Base-by-base conservation (phyloP, 2,888 invertebrate genomes). In the Lasioglossum villosulum region DNA sequence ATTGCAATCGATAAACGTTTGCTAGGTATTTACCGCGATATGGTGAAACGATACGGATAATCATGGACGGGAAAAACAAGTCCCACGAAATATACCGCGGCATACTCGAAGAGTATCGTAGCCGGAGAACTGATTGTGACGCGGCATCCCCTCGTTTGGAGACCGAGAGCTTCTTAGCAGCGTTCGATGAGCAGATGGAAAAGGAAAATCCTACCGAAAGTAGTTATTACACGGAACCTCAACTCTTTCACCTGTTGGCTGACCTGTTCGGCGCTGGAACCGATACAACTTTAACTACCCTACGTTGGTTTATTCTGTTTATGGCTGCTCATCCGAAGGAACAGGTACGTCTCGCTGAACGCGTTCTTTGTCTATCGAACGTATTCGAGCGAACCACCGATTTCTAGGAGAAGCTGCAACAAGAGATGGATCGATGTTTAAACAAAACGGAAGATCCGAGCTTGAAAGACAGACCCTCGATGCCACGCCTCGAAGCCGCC, bases 221-320 rank as follows among this genome's bases (percentile, higher is more conserved):
- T 10, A 93, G 94, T 6, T 96, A 96, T 89, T 97, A 97, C 93
- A 96, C 96, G 27, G 96, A 96, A 89, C 96, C 96, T 78, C 98
- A 98, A 93, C 95, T 98, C 92, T 95, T 97, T 89, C 97, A 97
- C 94, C 95, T 98, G 45, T 93, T 98, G 84, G 97, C 97, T 4
- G 98, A 98, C 95, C 95, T 98, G 93, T 98, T 98, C 93, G 98
- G 98, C 0, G 98, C 98, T 23, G 98, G 98, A 6, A 96, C 98
- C 76, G 98, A 98, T 91, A 98, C 98, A 0, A 97, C 98, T 0
- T 95, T 98, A 80, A 97, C 97, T 0, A 98, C 98, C 0, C 93
- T 98, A 48, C 96, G 97, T 48, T 98, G 98, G 98, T 97, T 97
- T 91, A 94, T 98, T 27, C 95, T 98, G 30, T 98, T 97, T 89